Percentiles rank a stretch among this genome's conserved stretches.
Conservation (phyloP, 2,797 vertebrate genomes). For the Manis pentadactyla region DNA sequence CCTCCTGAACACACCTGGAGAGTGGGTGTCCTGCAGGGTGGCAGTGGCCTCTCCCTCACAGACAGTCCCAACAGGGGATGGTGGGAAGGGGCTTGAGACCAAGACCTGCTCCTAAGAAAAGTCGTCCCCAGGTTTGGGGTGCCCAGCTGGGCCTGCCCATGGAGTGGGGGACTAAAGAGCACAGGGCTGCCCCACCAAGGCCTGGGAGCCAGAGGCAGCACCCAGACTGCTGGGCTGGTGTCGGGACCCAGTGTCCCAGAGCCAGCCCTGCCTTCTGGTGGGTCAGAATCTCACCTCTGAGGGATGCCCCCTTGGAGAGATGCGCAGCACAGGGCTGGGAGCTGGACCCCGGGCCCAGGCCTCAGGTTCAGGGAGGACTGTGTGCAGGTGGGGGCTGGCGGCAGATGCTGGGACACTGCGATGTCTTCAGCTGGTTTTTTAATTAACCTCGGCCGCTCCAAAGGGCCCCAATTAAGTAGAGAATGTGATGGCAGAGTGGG, state of each 20-base stretch:
- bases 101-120: neutral
- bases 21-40: neutral
- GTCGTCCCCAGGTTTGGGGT: neutral
- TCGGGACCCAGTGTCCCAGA: neutral
- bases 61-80: neutral
- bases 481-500: constrained; percentile 67
- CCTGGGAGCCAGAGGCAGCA: neutral
- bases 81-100: neutral
- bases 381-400: fast-evolving
- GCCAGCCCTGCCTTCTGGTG: neutral
- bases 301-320: neutral
- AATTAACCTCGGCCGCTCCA: constrained; percentile 71
- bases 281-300: neutral
- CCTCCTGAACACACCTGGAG: neutral
- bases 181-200: neutral
- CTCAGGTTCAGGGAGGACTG: neutral
- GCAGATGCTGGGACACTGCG: neutral
- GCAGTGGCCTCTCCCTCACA: neutral
- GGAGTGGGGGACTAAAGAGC: neutral
- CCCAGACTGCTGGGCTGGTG: neutral
- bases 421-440: constrained; percentile 70
- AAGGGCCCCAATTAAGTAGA: constrained; percentile 75
- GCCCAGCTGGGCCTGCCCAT: neutral
- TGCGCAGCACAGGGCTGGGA: neutral
- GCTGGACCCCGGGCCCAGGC: neutral